These are phyloP conservation scores for Pterobdella sp. DNA, from an alignment of 2,888 invertebrate species.

Conservation along the genomic window DNA sequence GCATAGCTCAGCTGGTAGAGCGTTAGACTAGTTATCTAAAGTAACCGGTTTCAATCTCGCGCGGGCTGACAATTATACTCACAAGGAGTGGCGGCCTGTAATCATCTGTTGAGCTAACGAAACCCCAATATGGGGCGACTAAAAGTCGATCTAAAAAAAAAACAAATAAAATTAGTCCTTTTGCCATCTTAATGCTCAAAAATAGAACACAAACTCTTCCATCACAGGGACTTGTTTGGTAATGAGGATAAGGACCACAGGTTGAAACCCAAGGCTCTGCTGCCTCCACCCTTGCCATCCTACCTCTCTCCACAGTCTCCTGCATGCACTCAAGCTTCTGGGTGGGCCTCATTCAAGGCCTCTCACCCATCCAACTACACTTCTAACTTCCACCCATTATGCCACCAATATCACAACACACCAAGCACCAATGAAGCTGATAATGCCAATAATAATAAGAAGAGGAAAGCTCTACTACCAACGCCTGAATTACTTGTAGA, in stretches of 20 bases:
- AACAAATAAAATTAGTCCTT: too few relatives aligned
- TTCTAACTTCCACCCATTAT: background rate
- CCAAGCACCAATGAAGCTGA: background rate
- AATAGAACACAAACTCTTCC: too few relatives aligned
- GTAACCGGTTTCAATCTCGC: too few relatives aligned
- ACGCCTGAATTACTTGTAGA: background rate
- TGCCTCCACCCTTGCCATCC: background rate
- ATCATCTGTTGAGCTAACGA: too few relatives aligned
- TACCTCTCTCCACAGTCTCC: background rate
- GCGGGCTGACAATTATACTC: too few relatives aligned
- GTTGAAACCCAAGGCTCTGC: too few relatives aligned
- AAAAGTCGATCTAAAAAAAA: too few relatives aligned
- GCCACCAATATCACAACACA: background rate
- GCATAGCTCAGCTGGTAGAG: too few relatives aligned
- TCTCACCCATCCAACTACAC: background rate
- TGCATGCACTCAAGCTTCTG: slow-evolving; percentile 1
- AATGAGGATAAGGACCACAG: slow-evolving; percentile 8
- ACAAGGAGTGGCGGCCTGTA: too few relatives aligned
- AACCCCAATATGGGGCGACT: too few relatives aligned
- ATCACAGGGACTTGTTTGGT: background rate
- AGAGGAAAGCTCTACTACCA: slow-evolving; percentile 9
- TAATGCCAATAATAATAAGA: background rate
- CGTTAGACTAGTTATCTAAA: too few relatives aligned
- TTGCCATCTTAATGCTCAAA: too few relatives aligned
- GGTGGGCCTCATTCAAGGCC: slow-evolving; percentile 13